These are phyloP conservation scores for Tenebrio molitor DNA, from an alignment of 1,140 invertebrate genomes.

Conservation along the genomic window DNA sequence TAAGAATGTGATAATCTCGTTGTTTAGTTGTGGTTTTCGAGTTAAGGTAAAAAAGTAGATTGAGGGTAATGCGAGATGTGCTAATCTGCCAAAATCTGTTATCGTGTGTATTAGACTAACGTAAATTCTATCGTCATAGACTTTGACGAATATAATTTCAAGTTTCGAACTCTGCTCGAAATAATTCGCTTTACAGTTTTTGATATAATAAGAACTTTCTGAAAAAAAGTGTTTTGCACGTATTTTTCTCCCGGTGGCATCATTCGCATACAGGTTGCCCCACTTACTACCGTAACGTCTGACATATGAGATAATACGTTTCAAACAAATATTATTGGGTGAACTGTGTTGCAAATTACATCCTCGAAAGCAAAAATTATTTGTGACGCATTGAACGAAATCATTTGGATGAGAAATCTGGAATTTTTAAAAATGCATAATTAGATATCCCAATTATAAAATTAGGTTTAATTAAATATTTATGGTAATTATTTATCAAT, in stretches of 20 bases:
- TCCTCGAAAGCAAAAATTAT: no score
- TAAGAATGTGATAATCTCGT: neutral
- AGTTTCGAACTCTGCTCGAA: constrained; percentile 38
- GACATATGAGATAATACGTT: neutral
- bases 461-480: constrained; percentile 18
- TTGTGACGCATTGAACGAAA: no score
- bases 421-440: neutral
- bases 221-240: constrained; percentile 28
- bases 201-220: constrained; percentile 21
- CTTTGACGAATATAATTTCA: constrained; percentile 35
- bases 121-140: constrained; percentile 32
- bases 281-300: constrained; percentile 12
- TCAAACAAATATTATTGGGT: no score
- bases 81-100: constrained; percentile 25
- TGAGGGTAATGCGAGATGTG: constrained; percentile 1
- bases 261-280: constrained; percentile 10
- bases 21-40: neutral
- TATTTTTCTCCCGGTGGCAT: constrained; percentile 33
- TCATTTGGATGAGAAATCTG: neutral
- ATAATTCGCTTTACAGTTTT: constrained; percentile 37
- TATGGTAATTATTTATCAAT: constrained; percentile 18
- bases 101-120: constrained; percentile 37
- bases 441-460: neutral
- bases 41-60: constrained; percentile 7
- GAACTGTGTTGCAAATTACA: no score